Evolutionary conservation across 2,888 invertebrate species (phyloP), one percentile per base, ranked within the genome.

Genomic region (Drosophila mimetica): DNA sequence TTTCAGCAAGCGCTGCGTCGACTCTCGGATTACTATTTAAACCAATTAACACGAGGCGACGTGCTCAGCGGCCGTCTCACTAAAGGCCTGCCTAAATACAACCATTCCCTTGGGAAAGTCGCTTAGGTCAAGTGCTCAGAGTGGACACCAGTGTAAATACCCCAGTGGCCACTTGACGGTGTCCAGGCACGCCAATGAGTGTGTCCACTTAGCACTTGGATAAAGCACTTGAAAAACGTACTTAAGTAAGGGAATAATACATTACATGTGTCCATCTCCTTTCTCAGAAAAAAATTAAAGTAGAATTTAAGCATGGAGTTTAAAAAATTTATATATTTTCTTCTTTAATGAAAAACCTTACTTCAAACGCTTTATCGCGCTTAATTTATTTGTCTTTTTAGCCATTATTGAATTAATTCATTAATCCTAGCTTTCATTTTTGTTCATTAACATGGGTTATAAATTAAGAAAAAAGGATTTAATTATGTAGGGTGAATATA

Each of bases 11-110:
- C 78, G 76, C 66, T 41, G 46, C 48, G 66, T 53, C 54, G 46
- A 51, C 65, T 75, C 79, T 82, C 73, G 70, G 75, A 73, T 84
- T 84, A 83, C 84, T 86, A 72, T 84, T 80, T 86, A 84, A 88
- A 86, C 88, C 76, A 88, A 88, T 84, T 88, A 84, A 86, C 88
- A 77, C 74, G 55, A 71, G 71, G 54, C 46, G 37, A 34, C 44
- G 54, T 60, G 55, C 36, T 65, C 67, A 46, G 51, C 48, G 20
- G 25, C 42, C 37, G 55, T 36, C 59, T 57, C 16, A 18, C 47
- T 59, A 42, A 58, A 22, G 25, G 64, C 50, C 53, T 76, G 16
- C 58, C 69, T 65, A 37, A 25, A 18, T 37, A 20, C n/a, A n/a
- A n/a, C 32, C 41, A 46, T 71, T 74, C 82, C 65, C 79, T 30